Percentiles rank a stretch among this genome's conserved stretches.
These are phyloP conservation scores for Hippoglossus hippoglossus DNA, from an alignment of 2,797 vertebrate genomes.

Conservation along the genomic window DNA sequence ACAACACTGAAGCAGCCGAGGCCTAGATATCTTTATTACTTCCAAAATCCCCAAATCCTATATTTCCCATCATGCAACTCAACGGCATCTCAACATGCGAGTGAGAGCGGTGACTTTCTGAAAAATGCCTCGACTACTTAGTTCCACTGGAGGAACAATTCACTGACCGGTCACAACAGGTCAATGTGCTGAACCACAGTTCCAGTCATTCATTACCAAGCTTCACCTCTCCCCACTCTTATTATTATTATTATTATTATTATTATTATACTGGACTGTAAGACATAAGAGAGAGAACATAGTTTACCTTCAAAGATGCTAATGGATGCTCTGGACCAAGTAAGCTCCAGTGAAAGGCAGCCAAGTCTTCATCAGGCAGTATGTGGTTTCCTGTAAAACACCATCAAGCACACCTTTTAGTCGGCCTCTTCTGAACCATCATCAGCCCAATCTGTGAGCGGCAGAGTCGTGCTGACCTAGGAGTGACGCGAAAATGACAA, in stretches of 20 bases:
- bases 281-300: neutral
- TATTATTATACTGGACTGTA: neutral
- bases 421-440: neutral
- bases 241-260: too few species aligned
- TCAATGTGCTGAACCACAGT: neutral
- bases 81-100: neutral
- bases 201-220: neutral
- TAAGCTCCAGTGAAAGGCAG: slow-evolving; percentile 98
- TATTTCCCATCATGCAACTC: neutral
- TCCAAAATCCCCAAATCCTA: neutral
- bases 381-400: slow-evolving; percentile 93
- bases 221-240: neutral
- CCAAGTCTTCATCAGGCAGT: slow-evolving; percentile 98
- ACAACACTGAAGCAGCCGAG: neutral
- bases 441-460: neutral
- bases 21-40: neutral
- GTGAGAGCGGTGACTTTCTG: neutral
- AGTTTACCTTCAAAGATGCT: slow-evolving; percentile 94
- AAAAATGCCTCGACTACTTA: neutral
- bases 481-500: slow-evolving; percentile 95
- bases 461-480: slow-evolving; percentile 85
- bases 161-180: neutral
- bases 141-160: neutral
- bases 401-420: neutral
- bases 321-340: slow-evolving; percentile 96